Base-by-base conservation (phyloP, 2,113 vertebrate genomes). In the Acrocephalus arundinaceus region DNA sequence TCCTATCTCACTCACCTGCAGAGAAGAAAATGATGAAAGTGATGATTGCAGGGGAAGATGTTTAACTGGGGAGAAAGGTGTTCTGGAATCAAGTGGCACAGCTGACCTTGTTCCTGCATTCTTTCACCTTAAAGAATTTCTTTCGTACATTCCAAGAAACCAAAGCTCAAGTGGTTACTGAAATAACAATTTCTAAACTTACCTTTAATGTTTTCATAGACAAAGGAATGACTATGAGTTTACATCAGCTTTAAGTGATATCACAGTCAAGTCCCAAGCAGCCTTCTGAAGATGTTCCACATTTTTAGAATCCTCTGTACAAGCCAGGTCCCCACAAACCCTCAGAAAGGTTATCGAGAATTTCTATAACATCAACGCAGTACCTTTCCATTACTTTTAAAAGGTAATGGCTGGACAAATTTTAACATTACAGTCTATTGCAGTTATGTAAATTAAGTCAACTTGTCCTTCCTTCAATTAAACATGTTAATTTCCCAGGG, bases 401-500 rank as follows among this genome's bases (percentile, higher is more conserved):
- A 74, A 95, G 77, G 25, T 43, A 93, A 79, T 13, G 87, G 27
- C 31, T 63, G 62, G 59, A 28, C 19, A 88, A 74, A 85, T 75
- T 88, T 94, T 90, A 92, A 74, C 57, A 49, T 84, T 45, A 55
- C 6, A 80, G 16, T 81, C 82, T 90, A 63, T 86, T 63, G 71
- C 21, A 74, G 28, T 94, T 90, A 90, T 39, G 63, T 80, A 97
- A 96, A 96, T 93, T 87, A 89, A 95, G 89, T 73, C 89, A 91
- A 89, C 75, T 51, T 86, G 87, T 90, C 85, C 90, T 91, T 93
- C 71, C 54, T 83, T 94, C 94, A 91, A 94, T 93, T 93, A 94
- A 95, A 88, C 72, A 30, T 63, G 52, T 72, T 97, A 93, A 96
- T 97, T 97, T 97, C 93, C 94, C 85, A 68, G 25, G 19, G 45